Evolutionary conservation across 1,140 invertebrate species (phyloP).

Genomic region (Pararge aegeria): DNA sequence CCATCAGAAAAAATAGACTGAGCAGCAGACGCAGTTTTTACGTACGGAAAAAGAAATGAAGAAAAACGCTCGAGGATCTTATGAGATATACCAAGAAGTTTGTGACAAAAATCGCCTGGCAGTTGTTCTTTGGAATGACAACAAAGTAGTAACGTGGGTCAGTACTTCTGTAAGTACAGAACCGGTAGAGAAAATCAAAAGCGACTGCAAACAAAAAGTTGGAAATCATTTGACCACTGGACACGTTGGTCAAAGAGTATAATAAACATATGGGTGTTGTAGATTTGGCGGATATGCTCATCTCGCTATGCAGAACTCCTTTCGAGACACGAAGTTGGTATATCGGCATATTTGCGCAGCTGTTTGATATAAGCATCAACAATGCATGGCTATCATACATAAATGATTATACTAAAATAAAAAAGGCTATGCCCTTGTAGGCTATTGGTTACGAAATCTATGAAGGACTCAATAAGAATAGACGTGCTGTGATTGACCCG

Average conservation of each 20-base stretch:
- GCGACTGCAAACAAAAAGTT: not conserved
- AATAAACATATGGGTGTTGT: conserved; percentile 39
- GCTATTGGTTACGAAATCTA: no score
- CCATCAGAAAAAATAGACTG: no score
- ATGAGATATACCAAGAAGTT: no score
- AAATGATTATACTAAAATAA: no score
- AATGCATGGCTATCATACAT: conserved; percentile 30
- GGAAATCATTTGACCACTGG: conserved; percentile 30
- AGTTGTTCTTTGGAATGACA: no score
- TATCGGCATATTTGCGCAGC: conserved; percentile 29
- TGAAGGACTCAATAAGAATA: no score
- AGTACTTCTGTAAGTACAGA: not conserved
- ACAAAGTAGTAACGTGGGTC: no score
- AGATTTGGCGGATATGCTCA: conserved; percentile 33
- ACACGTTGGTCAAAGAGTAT: conserved; percentile 34
- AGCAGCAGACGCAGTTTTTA: no score
- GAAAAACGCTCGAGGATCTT: no score
- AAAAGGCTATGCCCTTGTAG: no score
- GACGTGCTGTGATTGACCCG: no score
- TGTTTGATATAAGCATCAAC: conserved; percentile 31
- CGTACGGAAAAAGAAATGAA: no score
- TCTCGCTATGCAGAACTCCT: conserved; percentile 30
- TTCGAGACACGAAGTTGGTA: conserved; percentile 33
- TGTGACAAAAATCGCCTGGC: not conserved
- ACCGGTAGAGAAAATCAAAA: not conserved